A percentile compares a stretch with the other conserved stretches of the same genome.
These are phyloP conservation scores for Julus scanicus DNA, from an alignment of 2,888 invertebrate species.

Conservation along the genomic window DNA sequence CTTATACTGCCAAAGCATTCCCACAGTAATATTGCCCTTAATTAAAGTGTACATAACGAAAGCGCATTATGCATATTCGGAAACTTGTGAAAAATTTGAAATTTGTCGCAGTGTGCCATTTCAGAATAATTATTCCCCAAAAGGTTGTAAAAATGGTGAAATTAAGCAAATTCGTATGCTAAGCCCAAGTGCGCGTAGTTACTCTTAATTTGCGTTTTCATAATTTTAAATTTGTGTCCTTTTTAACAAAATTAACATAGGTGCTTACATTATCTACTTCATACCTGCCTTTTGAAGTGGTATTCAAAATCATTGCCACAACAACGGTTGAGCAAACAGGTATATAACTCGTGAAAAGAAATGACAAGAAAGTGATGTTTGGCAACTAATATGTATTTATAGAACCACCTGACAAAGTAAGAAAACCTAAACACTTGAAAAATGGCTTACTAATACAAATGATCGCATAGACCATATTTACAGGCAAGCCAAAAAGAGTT, in stretches of 20 bases:
- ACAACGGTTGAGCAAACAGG: not conserved
- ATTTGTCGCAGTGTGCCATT: not conserved
- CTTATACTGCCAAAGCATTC: too few relatives aligned
- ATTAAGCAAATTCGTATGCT: constrained; percentile 22
- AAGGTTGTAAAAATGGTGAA: constrained; percentile 14
- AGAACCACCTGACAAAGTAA: not conserved
- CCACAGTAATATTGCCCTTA: not conserved
- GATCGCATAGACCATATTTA: not conserved
- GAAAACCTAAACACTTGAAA: not conserved
- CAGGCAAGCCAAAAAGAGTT: not conserved
- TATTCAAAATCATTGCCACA: not conserved
- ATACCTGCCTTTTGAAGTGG: not conserved
- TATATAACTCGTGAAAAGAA: not conserved
- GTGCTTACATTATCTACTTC: not conserved
- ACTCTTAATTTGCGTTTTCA: constrained; percentile 1
- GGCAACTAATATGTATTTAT: not conserved
- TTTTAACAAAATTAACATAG: constrained; percentile 19
- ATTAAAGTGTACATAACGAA: not conserved
- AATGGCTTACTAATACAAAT: not conserved
- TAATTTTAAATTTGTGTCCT: not conserved
- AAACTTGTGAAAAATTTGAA: constrained; percentile 16
- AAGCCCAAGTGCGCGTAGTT: not conserved
- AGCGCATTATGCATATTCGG: not conserved
- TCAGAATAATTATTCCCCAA: constrained; percentile 15
- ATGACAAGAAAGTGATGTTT: not conserved